Percentiles rank a stretch among this genome's conserved stretches.
These are phyloP conservation scores for Argyra leucocephala DNA, from an alignment of 2,888 invertebrate genomes.

Conservation along the genomic window DNA sequence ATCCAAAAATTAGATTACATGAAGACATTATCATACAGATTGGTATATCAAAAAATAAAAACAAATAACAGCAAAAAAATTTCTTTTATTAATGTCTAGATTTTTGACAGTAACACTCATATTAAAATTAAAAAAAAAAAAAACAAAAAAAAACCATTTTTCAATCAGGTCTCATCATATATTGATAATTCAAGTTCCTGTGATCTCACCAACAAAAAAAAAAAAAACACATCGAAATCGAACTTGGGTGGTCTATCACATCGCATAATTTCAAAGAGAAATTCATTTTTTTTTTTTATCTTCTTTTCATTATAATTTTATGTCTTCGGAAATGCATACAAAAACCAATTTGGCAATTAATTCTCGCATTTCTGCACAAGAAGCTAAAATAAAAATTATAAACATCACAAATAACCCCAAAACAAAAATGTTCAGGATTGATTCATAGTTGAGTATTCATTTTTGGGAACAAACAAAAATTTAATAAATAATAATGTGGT, in stretches of 20 bases:
- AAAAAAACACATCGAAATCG: background rate
- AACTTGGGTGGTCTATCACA: background rate
- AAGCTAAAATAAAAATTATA: background rate
- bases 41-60: background rate
- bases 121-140: background rate
- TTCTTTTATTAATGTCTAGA: background rate
- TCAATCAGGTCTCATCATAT: too few species aligned
- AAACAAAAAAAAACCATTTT: background rate
- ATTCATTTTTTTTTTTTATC: background rate
- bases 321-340: background rate
- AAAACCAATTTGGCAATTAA: background rate
- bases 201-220: background rate
- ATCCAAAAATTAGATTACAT: background rate
- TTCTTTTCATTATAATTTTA: background rate
- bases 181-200: background rate
- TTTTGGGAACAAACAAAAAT: background rate
- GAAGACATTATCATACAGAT: background rate
- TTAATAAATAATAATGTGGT: too few species aligned
- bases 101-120: slow-evolving; percentile 6
- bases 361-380: background rate
- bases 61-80: background rate
- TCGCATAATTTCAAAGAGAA: slow-evolving; percentile 2
- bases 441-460: background rate
- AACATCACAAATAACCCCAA: background rate
- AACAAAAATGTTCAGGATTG: background rate